These are phyloP conservation scores for Entomyzon cyanotis DNA, from an alignment of 2,113 vertebrate genomes.

Conservation along the genomic window DNA sequence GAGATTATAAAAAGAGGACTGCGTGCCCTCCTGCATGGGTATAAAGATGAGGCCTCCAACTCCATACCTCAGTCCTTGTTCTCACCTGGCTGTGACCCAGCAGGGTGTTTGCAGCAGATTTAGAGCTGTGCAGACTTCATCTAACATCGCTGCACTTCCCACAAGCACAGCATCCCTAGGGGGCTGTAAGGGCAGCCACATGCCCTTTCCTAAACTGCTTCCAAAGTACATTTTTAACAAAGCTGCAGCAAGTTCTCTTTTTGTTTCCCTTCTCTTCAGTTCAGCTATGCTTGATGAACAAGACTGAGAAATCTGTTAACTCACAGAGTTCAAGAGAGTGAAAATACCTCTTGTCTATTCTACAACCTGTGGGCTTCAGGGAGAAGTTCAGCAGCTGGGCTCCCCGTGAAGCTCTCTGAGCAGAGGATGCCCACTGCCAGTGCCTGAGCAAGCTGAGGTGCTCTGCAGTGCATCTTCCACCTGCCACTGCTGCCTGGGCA, in stretches of 20 bases:
- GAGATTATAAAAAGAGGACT: background rate
- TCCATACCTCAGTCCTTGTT: background rate
- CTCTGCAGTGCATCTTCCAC: background rate
- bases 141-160: background rate
- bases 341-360: background rate
- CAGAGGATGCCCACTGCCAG: fast-evolving
- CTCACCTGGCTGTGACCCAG: slow-evolving; percentile 47
- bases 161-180: background rate
- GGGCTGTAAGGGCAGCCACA: slow-evolving; percentile 7
- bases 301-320: background rate
- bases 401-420: background rate
- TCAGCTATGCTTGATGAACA: background rate
- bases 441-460: background rate
- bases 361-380: background rate
- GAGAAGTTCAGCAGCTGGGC: background rate
- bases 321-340: background rate
- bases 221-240: slow-evolving; percentile 17
- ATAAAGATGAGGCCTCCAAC: background rate
- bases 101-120: slow-evolving; percentile 16
- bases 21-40: background rate
- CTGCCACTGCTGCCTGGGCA: background rate
- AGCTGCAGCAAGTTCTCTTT: background rate
- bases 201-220: slow-evolving; percentile 12
- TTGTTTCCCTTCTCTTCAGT: background rate
- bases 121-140: background rate